Percentiles rank a stretch among this genome's conserved stretches.
Evolutionary conservation across 2,797 vertebrate species (phyloP).

Genomic region (Mycteria americana): DNA sequence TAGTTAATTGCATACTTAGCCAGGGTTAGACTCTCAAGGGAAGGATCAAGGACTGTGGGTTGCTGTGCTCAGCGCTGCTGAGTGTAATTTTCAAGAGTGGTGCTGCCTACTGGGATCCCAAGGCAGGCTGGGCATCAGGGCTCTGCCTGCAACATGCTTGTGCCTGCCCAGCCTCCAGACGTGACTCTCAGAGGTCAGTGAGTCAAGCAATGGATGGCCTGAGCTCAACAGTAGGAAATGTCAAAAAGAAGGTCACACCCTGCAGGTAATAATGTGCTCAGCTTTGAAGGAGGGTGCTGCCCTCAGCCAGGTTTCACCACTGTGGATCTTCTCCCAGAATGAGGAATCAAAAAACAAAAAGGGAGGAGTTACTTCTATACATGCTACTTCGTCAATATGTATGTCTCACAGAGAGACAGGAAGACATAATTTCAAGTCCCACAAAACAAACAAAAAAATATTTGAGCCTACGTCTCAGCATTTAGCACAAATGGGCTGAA

Average conservation of each 20-base stretch:
- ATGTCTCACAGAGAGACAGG: background rate
- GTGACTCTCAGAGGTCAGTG: background rate
- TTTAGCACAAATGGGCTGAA: background rate
- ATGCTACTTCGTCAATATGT: background rate
- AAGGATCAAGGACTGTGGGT: background rate
- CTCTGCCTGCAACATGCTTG: accelerated
- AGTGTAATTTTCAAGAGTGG: background rate
- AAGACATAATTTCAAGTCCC: background rate
- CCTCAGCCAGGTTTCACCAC: background rate
- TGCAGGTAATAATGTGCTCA: background rate
- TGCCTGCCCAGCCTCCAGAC: background rate
- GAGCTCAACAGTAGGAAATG: background rate
- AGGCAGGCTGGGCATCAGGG: background rate
- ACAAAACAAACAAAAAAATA: background rate
- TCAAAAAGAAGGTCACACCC: background rate
- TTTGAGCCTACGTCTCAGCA: background rate
- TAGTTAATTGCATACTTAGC: background rate
- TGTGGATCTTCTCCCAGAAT: background rate
- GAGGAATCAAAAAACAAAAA: background rate
- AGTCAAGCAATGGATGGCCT: background rate
- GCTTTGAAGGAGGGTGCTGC: background rate
- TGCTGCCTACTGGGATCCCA: background rate
- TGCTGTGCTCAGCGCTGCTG: background rate
- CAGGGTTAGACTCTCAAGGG: background rate
- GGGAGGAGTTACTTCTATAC: background rate